Evolutionary conservation across 2,888 invertebrate species (phyloP).

Genomic region (Scaptomyza reducta): DNA sequence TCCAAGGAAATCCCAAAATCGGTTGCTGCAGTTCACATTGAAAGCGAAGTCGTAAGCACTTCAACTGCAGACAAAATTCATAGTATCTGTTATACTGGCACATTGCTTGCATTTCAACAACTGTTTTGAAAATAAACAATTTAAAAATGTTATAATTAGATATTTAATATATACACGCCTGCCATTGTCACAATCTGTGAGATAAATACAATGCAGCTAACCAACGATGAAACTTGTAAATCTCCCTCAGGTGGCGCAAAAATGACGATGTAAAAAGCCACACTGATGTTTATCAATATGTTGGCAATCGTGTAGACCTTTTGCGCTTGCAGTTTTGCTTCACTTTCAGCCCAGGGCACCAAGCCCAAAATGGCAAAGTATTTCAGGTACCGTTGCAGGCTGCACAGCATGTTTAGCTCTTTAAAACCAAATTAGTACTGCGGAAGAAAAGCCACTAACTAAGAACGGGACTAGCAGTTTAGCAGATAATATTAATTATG

Average conservation of each 20-base stretch:
- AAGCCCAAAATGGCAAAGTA: conserved; percentile 72
- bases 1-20: conserved; percentile 9
- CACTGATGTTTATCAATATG: conserved; percentile 36
- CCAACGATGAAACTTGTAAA: conserved; percentile 59
- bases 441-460: not conserved
- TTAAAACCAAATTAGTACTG: conserved; percentile 9
- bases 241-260: conserved; percentile 32
- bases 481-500: conserved; percentile 15
- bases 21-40: conserved; percentile 44
- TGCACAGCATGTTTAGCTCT: conserved; percentile 56
- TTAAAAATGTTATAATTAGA: no score
- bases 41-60: conserved; percentile 42
- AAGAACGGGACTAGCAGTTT: not conserved
- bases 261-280: conserved; percentile 47
- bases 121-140: conserved; percentile 6
- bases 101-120: conserved; percentile 64
- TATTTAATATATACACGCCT: conserved; percentile 11
- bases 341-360: conserved; percentile 62
- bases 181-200: conserved; percentile 54
- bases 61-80: conserved; percentile 52
- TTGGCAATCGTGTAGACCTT: conserved; percentile 60
- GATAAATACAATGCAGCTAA: conserved; percentile 65
- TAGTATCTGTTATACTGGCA: conserved; percentile 54
- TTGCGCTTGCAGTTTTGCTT: conserved; percentile 43
- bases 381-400: conserved; percentile 61